phyloP scores from a whole-genome alignment of 1,140 invertebrate species.

The Drosophila leontia region DNA sequence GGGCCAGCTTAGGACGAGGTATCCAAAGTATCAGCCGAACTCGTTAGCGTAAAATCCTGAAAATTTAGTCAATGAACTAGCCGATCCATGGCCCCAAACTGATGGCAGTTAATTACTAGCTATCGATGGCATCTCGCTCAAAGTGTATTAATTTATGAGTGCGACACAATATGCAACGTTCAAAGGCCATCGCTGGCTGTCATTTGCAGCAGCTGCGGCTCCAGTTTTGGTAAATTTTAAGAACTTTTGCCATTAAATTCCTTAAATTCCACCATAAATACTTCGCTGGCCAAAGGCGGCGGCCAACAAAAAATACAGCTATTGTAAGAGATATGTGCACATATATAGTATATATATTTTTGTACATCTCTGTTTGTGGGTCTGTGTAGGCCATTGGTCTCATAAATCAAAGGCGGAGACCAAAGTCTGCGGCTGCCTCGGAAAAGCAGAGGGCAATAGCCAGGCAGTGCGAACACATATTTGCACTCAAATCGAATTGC shows the following conservation, averaged over 20 bases:
- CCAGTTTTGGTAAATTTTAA: background rate
- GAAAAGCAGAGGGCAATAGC: slow-evolving; percentile 25
- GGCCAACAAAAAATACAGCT: slow-evolving; percentile 9
- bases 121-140: slow-evolving; percentile 46
- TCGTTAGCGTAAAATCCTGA: slow-evolving; percentile 36
- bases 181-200: slow-evolving; percentile 32
- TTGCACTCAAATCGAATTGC: slow-evolving; percentile 81
- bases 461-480: slow-evolving; percentile 65
- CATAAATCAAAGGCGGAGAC: slow-evolving; percentile 57
- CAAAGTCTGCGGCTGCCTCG: slow-evolving; percentile 42
- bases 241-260: slow-evolving; percentile 9
- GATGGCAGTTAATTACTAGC: slow-evolving; percentile 69
- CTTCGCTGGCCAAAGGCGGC: slow-evolving; percentile 19
- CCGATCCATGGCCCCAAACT: slow-evolving; percentile 11
- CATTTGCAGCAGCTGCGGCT: slow-evolving; percentile 35
- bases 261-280: slow-evolving; percentile 3
- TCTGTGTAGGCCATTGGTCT: slow-evolving; percentile 54
- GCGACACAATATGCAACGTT: slow-evolving; percentile 14
- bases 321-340: background rate
- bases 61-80: slow-evolving; percentile 35
- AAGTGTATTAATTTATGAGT: slow-evolving; percentile 71
- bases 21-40: slow-evolving; percentile 9
- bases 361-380: slow-evolving; percentile 1
- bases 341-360: background rate
- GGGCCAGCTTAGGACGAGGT: no score